These are phyloP conservation scores for Geodia barretti DNA, from an alignment of 37 sponge, comb jelly and placozoan genomes.

Conservation along the genomic window DNA sequence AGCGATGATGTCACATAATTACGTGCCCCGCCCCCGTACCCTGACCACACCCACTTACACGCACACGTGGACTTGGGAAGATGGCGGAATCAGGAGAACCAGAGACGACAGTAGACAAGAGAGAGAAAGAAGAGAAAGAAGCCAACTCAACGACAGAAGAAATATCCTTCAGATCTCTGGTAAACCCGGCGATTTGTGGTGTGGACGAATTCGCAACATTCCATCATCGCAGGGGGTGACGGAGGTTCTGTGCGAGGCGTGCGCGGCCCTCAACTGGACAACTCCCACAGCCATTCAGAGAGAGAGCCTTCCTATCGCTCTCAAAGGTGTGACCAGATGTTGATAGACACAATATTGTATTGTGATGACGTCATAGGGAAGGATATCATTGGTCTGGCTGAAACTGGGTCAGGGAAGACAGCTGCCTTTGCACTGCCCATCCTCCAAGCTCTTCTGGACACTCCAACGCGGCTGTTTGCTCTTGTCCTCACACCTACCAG, in stretches of 20 bases:
- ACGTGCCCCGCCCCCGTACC: background rate
- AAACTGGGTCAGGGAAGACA: conserved; percentile 98
- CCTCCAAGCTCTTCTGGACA: conserved; percentile 87
- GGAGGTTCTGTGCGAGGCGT: conserved; percentile 92
- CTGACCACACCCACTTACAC: conserved; percentile 13
- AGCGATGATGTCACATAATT: too few species aligned
- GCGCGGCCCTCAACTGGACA: conserved; percentile 80
- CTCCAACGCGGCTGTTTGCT: conserved; percentile 91
- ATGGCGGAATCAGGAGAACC: background rate
- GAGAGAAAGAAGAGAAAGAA: background rate
- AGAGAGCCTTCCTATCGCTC: conserved; percentile 91
- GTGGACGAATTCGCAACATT: too few species aligned
- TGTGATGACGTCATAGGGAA: conserved; percentile 34
- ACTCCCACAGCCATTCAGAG: conserved; percentile 90
- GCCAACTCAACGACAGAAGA: background rate
- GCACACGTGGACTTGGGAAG: background rate
- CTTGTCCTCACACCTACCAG: conserved; percentile 96
- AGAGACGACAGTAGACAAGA: background rate
- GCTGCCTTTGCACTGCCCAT: conserved; percentile 97
- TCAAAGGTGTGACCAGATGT: conserved; percentile 64
- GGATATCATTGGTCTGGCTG: conserved; percentile 97
- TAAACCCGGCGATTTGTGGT: conserved; percentile 16
- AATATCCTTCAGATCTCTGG: conserved; percentile 45
- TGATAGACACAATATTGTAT: background rate
- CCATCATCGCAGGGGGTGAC: conserved; percentile 89